Base-by-base conservation (phyloP, 2,797 vertebrate genomes). In the Molossus alvarezi region DNA sequence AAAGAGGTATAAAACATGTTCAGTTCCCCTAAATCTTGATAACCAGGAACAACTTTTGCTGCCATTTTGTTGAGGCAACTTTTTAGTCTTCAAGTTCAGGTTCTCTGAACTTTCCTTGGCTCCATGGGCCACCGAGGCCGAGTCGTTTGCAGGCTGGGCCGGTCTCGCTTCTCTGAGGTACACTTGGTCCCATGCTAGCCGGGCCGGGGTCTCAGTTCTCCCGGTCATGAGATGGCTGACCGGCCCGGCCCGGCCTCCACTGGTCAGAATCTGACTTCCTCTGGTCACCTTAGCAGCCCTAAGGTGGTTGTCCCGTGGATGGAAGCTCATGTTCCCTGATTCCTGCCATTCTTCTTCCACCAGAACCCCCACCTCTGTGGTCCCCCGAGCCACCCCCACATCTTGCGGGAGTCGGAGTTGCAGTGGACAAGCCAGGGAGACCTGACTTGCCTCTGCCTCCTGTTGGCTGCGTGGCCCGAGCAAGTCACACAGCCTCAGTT, bases 371-470 rank as follows among this genome's bases (percentile, higher is more conserved):
- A 11, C 1, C 0, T 41, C 62, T 29, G 27, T 27, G 7, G 17
- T 33, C 10, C 48, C 23, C 14, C 0, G 1, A 67, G 5, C 3
- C 14, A 15, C 3, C 51, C 27, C 21, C 41, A 3, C 5, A 7
- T 65, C 51, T 21, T 37, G n/a, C 2, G 9, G 57, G 55, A 58
- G 15, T 29, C 25, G 23, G 64, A 14, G 21, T 41, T 29, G 69
- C 17, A 11, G 9, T 1, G 5, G 73, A 82, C 80, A 80, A 92
- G 58, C 45, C 75, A 53, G 33, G 48, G 2, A 18, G 21, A 76
- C 10, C 29, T 12, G 71, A 57, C 76, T 10, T 17, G n/a, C 17
- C 60, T 71, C 64, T 73, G 64, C 82, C 62, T 76, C 51, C 73
- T 37, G 29, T 51, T 53, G 20, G 23, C 60, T 14, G 37, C n/a